Conservation (phyloP, 92 coral and sea anemone species). For the Epizoanthus scotinus region DNA sequence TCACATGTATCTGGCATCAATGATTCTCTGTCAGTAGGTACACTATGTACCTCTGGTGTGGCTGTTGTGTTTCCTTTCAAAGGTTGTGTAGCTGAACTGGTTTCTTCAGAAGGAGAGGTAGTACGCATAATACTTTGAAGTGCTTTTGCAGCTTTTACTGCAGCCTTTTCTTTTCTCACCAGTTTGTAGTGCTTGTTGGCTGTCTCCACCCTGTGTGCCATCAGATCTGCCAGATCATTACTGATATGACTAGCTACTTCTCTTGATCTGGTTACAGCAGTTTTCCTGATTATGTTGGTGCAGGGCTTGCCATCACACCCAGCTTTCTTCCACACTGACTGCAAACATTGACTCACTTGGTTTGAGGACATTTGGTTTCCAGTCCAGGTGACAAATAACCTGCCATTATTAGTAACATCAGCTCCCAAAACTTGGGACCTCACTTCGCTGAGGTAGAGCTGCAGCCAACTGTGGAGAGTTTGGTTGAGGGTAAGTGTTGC, state of each 20-base stretch:
- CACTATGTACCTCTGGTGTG: no score
- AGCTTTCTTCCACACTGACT: conserved; percentile 42
- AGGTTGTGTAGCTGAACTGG: neutral
- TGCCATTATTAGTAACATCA: neutral
- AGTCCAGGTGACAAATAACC: conserved; percentile 29
- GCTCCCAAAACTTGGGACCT: conserved; percentile 18
- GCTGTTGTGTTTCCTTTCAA: neutral
- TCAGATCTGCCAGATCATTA: conserved; percentile 27
- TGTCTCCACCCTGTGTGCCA: conserved; percentile 42
- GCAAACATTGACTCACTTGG: conserved; percentile 23
- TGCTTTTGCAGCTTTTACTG: conserved; percentile 36
- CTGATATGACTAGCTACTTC: conserved; percentile 11
- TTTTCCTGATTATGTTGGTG: conserved; percentile 24
- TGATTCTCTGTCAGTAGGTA: no score
- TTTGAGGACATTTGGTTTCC: conserved; percentile 18
- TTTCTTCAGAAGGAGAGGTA: neutral
- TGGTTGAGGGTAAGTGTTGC: conserved; percentile 20
- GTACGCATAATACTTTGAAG: conserved; percentile 29
- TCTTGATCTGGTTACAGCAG: conserved; percentile 26
- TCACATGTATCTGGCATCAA: no score
- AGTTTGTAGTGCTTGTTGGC: conserved; percentile 33
- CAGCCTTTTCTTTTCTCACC: conserved; percentile 13
- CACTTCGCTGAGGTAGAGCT: conserved; percentile 7
- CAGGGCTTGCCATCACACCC: conserved; percentile 1
- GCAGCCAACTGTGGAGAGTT: conserved; percentile 29